Evolutionary conservation across 1,140 invertebrate species (phyloP).

Genomic region (Microplitis mediator): DNA sequence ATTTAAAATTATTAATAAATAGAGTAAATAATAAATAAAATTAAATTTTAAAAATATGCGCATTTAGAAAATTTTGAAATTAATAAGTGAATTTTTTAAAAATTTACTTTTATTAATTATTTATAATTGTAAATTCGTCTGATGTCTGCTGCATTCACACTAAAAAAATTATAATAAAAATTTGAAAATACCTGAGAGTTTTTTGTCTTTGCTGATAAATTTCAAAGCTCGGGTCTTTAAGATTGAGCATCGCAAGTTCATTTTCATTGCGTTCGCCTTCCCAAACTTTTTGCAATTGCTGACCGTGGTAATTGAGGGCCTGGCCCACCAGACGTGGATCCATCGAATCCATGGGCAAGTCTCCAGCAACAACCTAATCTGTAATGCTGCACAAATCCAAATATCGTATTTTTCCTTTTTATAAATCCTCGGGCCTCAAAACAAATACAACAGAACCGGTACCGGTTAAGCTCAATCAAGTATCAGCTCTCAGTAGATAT

Average conservation of each 20-base stretch:
- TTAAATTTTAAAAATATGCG: too few species aligned
- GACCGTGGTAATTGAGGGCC: slow-evolving; percentile 81
- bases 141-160: too few species aligned
- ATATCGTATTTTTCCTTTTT: slow-evolving; percentile 28
- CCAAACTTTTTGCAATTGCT: slow-evolving; percentile 84
- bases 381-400: slow-evolving; percentile 52
- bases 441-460: too few species aligned
- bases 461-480: too few species aligned
- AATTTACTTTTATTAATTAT: too few species aligned
- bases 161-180: neutral
- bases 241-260: slow-evolving; percentile 70
- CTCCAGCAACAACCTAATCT: slow-evolving; percentile 49
- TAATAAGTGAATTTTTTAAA: too few species aligned
- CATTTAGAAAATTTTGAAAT: too few species aligned
- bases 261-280: slow-evolving; percentile 78
- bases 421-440: neutral
- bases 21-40: too few species aligned
- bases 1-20: too few species aligned
- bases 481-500: too few species aligned
- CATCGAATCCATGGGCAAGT: slow-evolving; percentile 59
- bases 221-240: slow-evolving; percentile 73
- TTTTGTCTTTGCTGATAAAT: slow-evolving; percentile 80
- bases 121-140: too few species aligned
- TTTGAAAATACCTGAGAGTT: slow-evolving; percentile 58
- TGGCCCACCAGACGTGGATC: slow-evolving; percentile 73